Evolutionary conservation across 2,113 vertebrate genomes (phyloP).

Genomic region (Eonycteris spelaea): DNA sequence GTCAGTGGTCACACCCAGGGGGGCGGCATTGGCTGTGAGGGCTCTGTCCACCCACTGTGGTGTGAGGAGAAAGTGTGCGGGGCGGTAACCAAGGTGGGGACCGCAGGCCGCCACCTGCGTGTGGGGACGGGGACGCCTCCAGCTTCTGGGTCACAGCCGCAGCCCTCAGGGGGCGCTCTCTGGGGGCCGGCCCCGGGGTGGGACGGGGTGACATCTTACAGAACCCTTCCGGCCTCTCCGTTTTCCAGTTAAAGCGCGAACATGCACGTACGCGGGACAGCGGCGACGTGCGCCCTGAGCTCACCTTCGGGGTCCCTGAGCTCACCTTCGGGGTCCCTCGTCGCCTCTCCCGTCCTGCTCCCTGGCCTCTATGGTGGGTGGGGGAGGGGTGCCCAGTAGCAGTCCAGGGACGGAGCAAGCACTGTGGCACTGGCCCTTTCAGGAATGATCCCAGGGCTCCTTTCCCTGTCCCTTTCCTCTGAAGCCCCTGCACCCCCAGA

Average conservation of each 20-base stretch:
- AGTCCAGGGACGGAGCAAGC: not conserved
- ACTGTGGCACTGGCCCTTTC: not conserved
- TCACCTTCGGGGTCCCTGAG: not conserved
- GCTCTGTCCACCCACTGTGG: not conserved
- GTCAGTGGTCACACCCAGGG: not conserved
- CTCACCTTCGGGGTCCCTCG: not conserved
- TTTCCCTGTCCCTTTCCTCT: not conserved
- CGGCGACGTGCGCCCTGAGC: not conserved
- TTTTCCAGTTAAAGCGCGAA: not conserved
- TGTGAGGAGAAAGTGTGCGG: too few relatives aligned
- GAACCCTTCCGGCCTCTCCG: not conserved
- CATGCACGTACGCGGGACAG: rapidly evolving
- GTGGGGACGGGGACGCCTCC: rapidly evolving
- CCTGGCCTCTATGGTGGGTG: not conserved
- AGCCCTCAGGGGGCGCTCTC: rapidly evolving
- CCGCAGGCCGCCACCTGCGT: not conserved
- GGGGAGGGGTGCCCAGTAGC: not conserved
- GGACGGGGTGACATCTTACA: not conserved
- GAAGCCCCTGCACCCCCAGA: not conserved
- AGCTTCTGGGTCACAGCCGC: rapidly evolving
- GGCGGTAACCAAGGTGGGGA: too few relatives aligned
- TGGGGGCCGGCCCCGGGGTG: not conserved
- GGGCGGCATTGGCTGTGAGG: not conserved
- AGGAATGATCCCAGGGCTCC: not conserved
- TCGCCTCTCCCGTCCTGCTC: not conserved